phyloP scores from a whole-genome alignment of 2,888 invertebrate genomes.

The Cataglyphis rosenhaueri region DNA sequence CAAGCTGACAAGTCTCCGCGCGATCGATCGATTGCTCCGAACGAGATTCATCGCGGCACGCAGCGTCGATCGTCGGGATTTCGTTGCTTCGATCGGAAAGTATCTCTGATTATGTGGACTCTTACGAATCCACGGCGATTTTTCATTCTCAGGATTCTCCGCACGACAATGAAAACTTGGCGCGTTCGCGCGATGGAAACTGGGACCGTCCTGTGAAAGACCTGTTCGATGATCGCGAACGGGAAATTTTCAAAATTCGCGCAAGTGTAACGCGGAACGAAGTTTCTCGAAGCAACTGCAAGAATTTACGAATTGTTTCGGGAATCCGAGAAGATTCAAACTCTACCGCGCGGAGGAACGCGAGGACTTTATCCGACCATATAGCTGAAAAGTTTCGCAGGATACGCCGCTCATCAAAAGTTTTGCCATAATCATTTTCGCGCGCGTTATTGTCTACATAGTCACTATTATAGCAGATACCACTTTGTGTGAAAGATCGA shows the following conservation, averaged over 20 bases:
- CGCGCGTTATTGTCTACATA: constrained; percentile 36
- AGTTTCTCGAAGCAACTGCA: neutral
- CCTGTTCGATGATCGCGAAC: constrained; percentile 4
- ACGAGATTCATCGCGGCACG: neutral
- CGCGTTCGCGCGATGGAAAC: constrained; percentile 37
- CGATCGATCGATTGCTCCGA: constrained; percentile 33
- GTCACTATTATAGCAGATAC: neutral
- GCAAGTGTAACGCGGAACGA: neutral
- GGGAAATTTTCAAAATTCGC: neutral
- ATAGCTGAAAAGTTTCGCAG: constrained; percentile 53
- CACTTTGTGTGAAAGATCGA: neutral
- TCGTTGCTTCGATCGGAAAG: neutral
- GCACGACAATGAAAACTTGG: constrained; percentile 14
- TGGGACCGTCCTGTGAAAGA: constrained; percentile 34
- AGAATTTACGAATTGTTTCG: neutral
- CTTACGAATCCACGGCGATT: neutral
- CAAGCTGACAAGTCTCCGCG: neutral
- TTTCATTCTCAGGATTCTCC: constrained; percentile 3
- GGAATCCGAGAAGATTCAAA: neutral
- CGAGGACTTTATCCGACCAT: constrained; percentile 24
- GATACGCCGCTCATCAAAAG: constrained; percentile 54
- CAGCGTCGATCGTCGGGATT: neutral
- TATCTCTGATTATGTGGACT: constrained; percentile 8
- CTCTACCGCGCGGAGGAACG: constrained; percentile 5
- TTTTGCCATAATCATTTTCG: constrained; percentile 60